Evolutionary conservation across 92 coral and sea anemone species (phyloP), one percentile per base, ranked within the genome.

Genomic region (Heliopora coerulea): DNA sequence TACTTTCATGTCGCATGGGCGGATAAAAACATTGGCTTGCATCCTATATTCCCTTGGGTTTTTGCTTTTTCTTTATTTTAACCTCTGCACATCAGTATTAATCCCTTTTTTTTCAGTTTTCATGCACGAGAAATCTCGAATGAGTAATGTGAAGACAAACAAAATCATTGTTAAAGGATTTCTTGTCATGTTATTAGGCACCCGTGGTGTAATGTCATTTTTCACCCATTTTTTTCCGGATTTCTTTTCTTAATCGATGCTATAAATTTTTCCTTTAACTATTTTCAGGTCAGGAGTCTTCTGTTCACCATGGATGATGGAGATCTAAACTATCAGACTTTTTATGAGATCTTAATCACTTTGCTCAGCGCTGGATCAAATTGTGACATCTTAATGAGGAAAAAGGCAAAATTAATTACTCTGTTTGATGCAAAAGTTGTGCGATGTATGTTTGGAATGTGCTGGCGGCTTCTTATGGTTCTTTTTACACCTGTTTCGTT

Each of bases 391-490:
- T 64, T 85, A 76, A 52, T 78, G 23, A 83, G 85, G 28, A 59
- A 90, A 23, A 66, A 31, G 27, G 63, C 56, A 15, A 52, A 63
- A 58, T 48, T 76, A 62, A 58, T 46, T 11, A 85, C 93, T n/a
- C 65, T 86, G 28, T 52, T 40, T 3, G 89, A 88, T 84, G 91
- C 95, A 27, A 90, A 90, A 8, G 73, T 90, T 31, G 76, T 87
- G 58, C 84, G 88, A 50, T 88, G 89, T 59, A 65, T 87, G 73
- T 89, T 89, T 79, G 88, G 81, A 32, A 76, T 95, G 19, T 77
- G 96, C 17, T 95, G 96, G 99, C 67, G 96, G n/a, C 72, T 95
- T 13, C 37, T 95, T 23, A 87, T 83, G 18, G 74, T 79, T 50
- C 82, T 95, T 32, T 97, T 96, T 21, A 95, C 92, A 1, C 86